Base-by-base conservation (phyloP, 2,797 vertebrate genomes). In the Sebastes diaconus region DNA sequence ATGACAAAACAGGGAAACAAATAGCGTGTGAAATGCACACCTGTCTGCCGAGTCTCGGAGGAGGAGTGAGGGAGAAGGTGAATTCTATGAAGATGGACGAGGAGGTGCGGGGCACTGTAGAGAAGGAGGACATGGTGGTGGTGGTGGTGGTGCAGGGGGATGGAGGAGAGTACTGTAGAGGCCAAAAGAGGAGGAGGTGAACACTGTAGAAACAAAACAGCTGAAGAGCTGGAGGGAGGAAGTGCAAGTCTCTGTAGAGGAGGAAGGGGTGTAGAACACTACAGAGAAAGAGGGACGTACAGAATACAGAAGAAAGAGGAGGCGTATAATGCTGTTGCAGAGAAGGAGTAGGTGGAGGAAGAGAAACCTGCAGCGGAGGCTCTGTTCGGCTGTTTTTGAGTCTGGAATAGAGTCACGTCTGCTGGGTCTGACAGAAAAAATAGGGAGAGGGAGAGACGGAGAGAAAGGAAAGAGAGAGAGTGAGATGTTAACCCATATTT, bases 1-100 rank as follows among this genome's bases (percentile, higher is more conserved):
- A 87, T 92, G 90, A 88, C 89, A 93, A 90, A 91, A 92, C 84
- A 85, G 84, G 79, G 81, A 77, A 92, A 90, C 89, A 92, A 94
- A 92, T 86, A 89, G 85, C 9, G 83, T 93, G 90, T 92, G 90
- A 92, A 92, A 91, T 83, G 81, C 83, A 83, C 90, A 93, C 87
- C 89, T 91, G 90, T 90, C 84, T 73, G 77, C 83, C 63, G 52
- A 69, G 77, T 80, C 85, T 73, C 66, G 10, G 59, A 87, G 75
- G 80, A 57, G 68, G 80, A 81, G 82, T 55, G 83, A 84, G 52
- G 58, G 59, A 75, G 76, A 78, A 80, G 76, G 79, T 79, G 88
- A 84, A 36, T 20, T 3, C 77, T 75, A 80, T 77, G 67, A 88
- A 91, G 86, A 88, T 81, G 77, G 84, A 88, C 67, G 59, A 87